Base-by-base conservation (phyloP, 2,888 invertebrate genomes). In the Blera fallax region DNA sequence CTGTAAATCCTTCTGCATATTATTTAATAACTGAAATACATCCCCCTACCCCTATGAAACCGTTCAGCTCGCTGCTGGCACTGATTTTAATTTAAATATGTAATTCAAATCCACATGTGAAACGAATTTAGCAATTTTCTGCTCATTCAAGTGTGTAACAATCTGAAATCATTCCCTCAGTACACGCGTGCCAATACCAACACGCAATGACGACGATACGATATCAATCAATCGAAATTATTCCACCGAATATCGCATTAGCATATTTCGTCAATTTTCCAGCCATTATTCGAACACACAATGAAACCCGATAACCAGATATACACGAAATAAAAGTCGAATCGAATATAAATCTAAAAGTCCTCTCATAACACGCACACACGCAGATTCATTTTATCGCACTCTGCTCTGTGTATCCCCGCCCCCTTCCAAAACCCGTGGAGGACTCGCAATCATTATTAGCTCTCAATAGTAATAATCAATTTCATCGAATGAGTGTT, bases 211-310 rank as follows among this genome's bases (percentile, higher is more conserved):
- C 43, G 16, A 60, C 40, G 70, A 24, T 73, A 62, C 70, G 54
- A 64, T 80, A 80, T 74, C 84, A 84, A 84, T 84, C 83, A 84
- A 84, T 74, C 56, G 80, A 72, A 81, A 85, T 76, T 79, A 81
- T 76, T 72, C 69, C 85, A 27, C 70, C 50, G 76, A 76, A 81
- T 85, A 85, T 80, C 70, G 60, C 65, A 85, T 85, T 85, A 76
- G 85, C 85, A 85, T 81, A 84, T 84, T 80, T 74, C 73, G 60
- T 67, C 83, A 73, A 83, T 83, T 83, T 79, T 29, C 62, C 74
- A 64, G 56, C 69, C 70, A 80, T 80, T 80, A 80, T 84, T 70
- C 45, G 69, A 60, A 76, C 64, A 50, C 37, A 81, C 76, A 81
- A 81, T 85, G 76, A 85, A 81, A 56, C 32, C 65, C 32, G 64